These are phyloP conservation scores for Ptilorrhoa leucosticta DNA, from an alignment of 2,113 vertebrate genomes.

Conservation along the genomic window DNA sequence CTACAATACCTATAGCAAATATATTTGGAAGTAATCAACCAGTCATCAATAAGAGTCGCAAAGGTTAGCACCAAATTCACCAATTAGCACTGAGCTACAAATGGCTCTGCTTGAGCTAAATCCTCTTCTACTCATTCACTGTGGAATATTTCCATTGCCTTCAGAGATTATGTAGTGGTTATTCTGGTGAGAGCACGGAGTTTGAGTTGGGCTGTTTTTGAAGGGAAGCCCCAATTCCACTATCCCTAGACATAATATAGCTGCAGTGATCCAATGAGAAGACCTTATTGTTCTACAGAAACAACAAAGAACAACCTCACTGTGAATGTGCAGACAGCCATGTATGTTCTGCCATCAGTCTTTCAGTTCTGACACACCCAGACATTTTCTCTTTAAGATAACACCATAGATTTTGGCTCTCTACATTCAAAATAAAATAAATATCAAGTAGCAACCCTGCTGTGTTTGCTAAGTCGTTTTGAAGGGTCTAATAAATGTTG, in stretches of 20 bases:
- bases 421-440: neutral
- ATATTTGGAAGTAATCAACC: neutral
- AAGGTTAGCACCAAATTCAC: neutral
- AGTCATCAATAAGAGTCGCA: accelerated
- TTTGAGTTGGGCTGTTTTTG: neutral
- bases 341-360: accelerated
- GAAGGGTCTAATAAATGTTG: neutral
- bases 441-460: neutral
- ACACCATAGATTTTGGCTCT: neutral
- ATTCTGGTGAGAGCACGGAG: neutral
- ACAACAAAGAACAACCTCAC: neutral
- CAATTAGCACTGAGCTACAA: neutral
- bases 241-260: neutral
- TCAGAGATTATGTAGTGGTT: neutral
- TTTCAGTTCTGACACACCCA: neutral
- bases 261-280: neutral
- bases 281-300: neutral
- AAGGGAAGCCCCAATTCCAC: neutral
- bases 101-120: neutral
- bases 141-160: neutral
- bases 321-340: neutral
- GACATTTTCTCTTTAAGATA: neutral
- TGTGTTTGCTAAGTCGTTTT: neutral
- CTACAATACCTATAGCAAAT: neutral
- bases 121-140: neutral